phyloP scores from a whole-genome alignment of 2,113 vertebrate genomes.

The Pantherophis guttatus region DNA sequence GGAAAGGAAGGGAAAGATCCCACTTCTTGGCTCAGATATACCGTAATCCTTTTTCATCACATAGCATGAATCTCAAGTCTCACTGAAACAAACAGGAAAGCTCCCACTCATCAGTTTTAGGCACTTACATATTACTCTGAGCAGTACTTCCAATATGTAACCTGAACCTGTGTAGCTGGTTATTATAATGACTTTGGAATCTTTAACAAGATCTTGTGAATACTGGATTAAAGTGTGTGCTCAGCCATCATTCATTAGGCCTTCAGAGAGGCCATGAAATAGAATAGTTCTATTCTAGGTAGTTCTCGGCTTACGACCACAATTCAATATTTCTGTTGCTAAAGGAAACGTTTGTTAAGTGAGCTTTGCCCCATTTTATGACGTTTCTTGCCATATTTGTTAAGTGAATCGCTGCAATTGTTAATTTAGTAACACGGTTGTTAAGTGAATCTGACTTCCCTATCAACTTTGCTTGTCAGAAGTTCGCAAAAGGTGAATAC shows the following conservation, averaged over 20 bases:
- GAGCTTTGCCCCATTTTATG: not conserved
- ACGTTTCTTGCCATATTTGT: not conserved
- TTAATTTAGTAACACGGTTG: not conserved
- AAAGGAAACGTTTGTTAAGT: not conserved
- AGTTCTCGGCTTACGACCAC: not conserved
- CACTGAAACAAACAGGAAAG: not conserved
- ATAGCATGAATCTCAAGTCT: rapidly evolving
- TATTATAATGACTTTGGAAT: constrained; percentile 40
- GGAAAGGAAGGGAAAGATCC: not conserved
- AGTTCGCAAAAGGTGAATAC: too few relatives aligned
- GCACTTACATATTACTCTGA: not conserved
- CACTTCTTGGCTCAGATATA: not conserved
- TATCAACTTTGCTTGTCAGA: too few relatives aligned
- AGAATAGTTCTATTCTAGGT: constrained; percentile 16
- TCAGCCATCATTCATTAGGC: constrained; percentile 67
- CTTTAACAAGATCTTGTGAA: constrained; percentile 61
- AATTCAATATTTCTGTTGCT: not conserved
- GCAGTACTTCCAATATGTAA: constrained; percentile 44
- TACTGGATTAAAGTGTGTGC: constrained; percentile 62
- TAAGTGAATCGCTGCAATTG: not conserved
- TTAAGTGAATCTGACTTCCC: not conserved
- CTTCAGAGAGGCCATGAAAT: constrained; percentile 59
- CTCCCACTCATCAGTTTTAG: constrained; percentile 18
- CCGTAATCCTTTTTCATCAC: constrained; percentile 14
- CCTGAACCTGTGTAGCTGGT: constrained; percentile 55